Base-by-base conservation (phyloP, 2,113 vertebrate species). In the Triplophysa rosa region DNA sequence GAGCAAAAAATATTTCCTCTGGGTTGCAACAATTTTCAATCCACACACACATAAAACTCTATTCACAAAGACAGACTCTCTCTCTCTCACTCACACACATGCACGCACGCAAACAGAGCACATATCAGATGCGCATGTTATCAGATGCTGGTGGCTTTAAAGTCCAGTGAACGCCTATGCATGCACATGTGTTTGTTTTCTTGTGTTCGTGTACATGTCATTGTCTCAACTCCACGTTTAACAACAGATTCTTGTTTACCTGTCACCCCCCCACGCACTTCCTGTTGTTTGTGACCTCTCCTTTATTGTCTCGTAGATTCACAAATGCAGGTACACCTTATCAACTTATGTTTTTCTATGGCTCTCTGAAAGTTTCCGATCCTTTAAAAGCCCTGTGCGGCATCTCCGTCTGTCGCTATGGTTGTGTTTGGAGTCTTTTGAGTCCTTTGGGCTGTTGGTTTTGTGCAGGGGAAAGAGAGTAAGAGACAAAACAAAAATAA, bases 121-220 rank as follows among this genome's bases (percentile, higher is more conserved):
- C 19, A 87, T 45, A 86, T 80, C 81, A 85, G 80, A 88, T 78
- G 37, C 84, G 66, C 84, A 74, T 87, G 82, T 84, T 88, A 90
- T 92, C 91, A 90, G 89, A 91, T 91, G 66, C 63, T 6, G 26
- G 65, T 61, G 77, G 66, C 82, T 91, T 90, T 89, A 84, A 89
- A 80, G 77, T 67, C 80, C 79, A 61, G 63, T 16, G 68, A 88
- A 87, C 78, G 66, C 83, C 86, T 85, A 87, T 37, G 33, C 75
- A 87, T 74, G 33, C 33, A 58, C 85, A 52, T 81, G 16, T 75
- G 3, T 56, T 65, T 90, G 82, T 79, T 82, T 87, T 85, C 79
- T 63, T 72, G 59, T 68, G 67, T 74, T 47, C 78, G 29, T 80
- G 66, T 52, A 45, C 66, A 70, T 67, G 63, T 80, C 58, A 80